Conservation (phyloP, 2,113 vertebrate genomes). For the Otus sunia region DNA sequence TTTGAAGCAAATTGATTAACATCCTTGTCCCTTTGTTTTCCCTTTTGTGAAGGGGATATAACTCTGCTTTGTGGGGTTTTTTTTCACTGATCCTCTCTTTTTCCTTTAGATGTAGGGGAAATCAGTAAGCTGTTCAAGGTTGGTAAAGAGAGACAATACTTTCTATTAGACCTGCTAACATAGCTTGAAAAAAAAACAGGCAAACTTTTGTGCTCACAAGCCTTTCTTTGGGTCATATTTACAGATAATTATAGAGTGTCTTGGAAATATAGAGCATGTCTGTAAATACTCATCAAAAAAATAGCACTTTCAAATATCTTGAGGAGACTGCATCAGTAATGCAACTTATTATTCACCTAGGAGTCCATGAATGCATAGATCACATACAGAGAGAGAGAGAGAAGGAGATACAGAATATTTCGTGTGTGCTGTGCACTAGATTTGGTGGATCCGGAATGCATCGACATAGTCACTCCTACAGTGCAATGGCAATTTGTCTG, state of each 20-base stretch:
- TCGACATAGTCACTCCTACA: not conserved
- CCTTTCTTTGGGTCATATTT: not conserved
- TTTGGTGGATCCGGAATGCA: not conserved
- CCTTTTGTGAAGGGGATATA: not conserved
- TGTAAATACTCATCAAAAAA: not conserved
- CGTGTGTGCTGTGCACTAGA: not conserved
- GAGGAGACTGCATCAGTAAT: not conserved
- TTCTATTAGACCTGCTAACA: not conserved
- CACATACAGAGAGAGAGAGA: no score
- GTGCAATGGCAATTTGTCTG: not conserved
- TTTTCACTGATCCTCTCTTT: not conserved
- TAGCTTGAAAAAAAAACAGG: not conserved
- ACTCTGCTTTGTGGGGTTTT: not conserved
- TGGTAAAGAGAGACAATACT: not conserved
- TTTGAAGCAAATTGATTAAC: not conserved
- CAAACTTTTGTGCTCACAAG: not conserved
- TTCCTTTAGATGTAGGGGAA: not conserved
- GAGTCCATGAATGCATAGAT: not conserved
- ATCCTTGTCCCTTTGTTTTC: not conserved
- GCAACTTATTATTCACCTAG: not conserved
- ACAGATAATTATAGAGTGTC: not conserved
- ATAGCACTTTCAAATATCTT: not conserved
- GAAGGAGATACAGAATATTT: rapidly evolving
- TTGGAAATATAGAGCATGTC: not conserved
- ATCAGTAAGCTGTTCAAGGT: not conserved